Base-by-base conservation (phyloP, 2,113 vertebrate genomes). In the Eleginops maclovinus region DNA sequence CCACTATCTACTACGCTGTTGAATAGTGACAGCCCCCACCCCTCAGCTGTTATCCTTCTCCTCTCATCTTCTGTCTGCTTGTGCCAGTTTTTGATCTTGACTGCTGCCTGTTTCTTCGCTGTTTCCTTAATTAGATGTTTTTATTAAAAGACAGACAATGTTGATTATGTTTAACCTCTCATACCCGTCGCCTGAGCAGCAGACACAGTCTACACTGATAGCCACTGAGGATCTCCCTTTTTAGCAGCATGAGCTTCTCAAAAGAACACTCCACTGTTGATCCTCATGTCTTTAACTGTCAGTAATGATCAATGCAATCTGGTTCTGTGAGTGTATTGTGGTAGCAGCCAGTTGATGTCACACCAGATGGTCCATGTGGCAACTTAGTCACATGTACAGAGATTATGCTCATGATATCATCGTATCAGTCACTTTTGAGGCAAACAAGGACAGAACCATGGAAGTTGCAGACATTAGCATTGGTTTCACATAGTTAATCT, bases 1-100 rank as follows among this genome's bases (percentile, higher is more conserved):
- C 73, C 36, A 55, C 49, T 41, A 72, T 75, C 66, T 82, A 72
- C 67, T 75, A 10, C 75, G 53, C 49, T 75, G 49, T 85, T 49
- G 71, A 65, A 44, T 49, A 79, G 85, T 84, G 60, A 60, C 72
- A 73, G 78, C 79, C 51, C 77, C 43, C 28, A 51, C 26, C 75
- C 79, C 47, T 67, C 74, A 74, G 82, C 89, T 82, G 63, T 80
- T 82, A 65, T 65, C 79, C 63, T 46, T 50, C 36, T 51, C 53
- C 64, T 77, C 56, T 63, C 61, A 51, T 51, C 65, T 56, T 28
- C 74, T 64, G 56, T 77, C 68, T 89, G 63, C 62, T 28, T 85
- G 64, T 81, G 79, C 86, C 53, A 50, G 36, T 43, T 73, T 85
- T 59, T 65, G 58, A 60, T 75, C 66, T 49, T 13, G 54, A 44